Evolutionary conservation across 30 jellyfish, hydroid and myxozoan genomes (phyloP), one percentile per base, ranked within the genome.

Genomic region (Chrysaora quinquecirrha): DNA sequence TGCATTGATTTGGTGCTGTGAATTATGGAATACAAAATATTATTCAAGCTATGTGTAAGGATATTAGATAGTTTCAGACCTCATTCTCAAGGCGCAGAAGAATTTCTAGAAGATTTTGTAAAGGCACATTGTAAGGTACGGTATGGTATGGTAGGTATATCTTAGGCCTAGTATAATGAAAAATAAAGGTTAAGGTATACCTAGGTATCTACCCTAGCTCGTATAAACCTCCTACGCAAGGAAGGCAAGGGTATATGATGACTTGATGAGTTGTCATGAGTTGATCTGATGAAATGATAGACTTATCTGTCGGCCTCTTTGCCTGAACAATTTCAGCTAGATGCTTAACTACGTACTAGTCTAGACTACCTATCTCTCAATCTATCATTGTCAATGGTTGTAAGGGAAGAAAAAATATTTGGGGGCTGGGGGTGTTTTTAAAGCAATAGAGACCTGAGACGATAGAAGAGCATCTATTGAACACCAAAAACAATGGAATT

Each of bases 1-100:
- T n/a, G n/a, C n/a, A n/a, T 64, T 29, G 10, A 12, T 4, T 19
- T 24, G 3, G 33, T 67, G 30, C 61, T 11, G 29, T n/a, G 4
- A 20, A 34, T 61, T 18, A 80, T 80, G 90, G 90, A 80, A 27
- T 69, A 80, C 34, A 67, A 80, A 30, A 38, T 27, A 46, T 69
- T 80, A 9, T 80, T 80, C 31, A 27, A 48, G 34, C 48, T 58
- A 43, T 21, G 74, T 30, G 81, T 64, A 16, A 72, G 66, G 35
- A 75, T 78, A 16, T 49, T 80, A 28, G 66, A 80, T 28, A 31
- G 34, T 18, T 80, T 66, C 30, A 47, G 35, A 20, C 60, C 75
- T 29, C 73, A 52, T 22, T 60, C 54, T 21, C 90, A 48, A 80
- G 90, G 90, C 1, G 82, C 47, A 20, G 62, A 69, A 20, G 83